phyloP scores from a whole-genome alignment of 2,797 vertebrate genomes.

The Sebastiscus tertius region DNA sequence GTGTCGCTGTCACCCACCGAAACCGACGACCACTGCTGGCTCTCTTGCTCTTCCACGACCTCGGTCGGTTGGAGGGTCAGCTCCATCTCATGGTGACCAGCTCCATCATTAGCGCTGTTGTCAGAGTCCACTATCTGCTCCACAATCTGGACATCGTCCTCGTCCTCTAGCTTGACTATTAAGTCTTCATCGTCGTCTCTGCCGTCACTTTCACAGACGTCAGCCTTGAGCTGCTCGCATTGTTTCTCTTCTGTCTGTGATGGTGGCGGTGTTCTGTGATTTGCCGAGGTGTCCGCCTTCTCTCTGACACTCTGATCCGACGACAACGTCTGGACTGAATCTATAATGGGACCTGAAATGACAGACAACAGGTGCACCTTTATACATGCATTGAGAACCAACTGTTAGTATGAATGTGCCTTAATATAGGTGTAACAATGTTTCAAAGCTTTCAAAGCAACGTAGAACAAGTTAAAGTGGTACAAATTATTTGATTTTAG shows the following conservation, averaged over 20 bases:
- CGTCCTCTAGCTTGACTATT: slow-evolving; percentile 75
- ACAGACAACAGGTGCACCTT: slow-evolving; percentile 4
- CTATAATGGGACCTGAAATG: slow-evolving; percentile 54
- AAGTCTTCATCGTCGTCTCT: slow-evolving; percentile 40
- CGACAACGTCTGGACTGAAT: slow-evolving; percentile 37
- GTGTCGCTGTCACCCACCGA: slow-evolving; percentile 61
- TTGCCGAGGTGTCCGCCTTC: slow-evolving; percentile 23
- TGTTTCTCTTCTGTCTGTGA: slow-evolving; percentile 33
- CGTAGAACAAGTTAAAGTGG: background rate
- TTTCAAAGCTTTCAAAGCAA: background rate
- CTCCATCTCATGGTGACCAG: slow-evolving; percentile 24
- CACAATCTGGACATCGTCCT: slow-evolving; percentile 73
- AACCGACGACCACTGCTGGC: slow-evolving; percentile 63
- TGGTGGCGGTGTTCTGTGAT: slow-evolving; percentile 7
- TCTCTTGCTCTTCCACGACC: slow-evolving; percentile 61
- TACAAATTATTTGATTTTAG: background rate
- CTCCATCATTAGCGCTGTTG: background rate
- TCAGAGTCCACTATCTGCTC: slow-evolving; percentile 48
- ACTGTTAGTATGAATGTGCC: background rate
- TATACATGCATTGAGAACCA: background rate
- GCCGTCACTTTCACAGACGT: slow-evolving; percentile 19
- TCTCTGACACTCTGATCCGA: slow-evolving; percentile 42
- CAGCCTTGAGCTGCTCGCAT: slow-evolving; percentile 29
- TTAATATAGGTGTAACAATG: background rate
- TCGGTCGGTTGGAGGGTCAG: slow-evolving; percentile 30